Evolutionary conservation across 2,113 vertebrate species (phyloP), one percentile per base, ranked within the genome.

Genomic region (Malurus alboscapulatus): DNA sequence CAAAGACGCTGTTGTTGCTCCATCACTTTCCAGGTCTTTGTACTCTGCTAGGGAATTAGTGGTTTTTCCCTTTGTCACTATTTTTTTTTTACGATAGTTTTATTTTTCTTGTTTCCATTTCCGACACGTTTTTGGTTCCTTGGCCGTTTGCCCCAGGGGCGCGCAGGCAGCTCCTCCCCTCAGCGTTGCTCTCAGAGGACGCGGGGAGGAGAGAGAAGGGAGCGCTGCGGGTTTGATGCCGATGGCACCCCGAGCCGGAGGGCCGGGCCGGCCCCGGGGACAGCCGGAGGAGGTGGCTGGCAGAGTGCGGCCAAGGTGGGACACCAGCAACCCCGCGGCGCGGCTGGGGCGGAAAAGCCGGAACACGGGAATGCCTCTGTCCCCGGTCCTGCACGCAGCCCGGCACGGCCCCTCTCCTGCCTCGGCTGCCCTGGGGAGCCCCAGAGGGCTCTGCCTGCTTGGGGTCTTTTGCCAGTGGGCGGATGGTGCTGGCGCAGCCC

Each of bases 1-100:
- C 97, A 98, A 97, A 98, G 98, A 98, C 94, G 95, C 94, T 94
- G 87, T 95, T 91, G 96, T 96, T 85, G 88, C 97, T 96, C 97
- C 97, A 90, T 92, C 94, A 88, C 36, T 67, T 87, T 93, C 91
- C 95, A 93, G 97, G 82, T 95, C 95, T 95, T 94, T 65, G 92
- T 95, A 95, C 87, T 93, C 93, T 12, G 6, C 36, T 89, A 92
- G 93, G 91, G 89, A 91, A 78, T 94, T 92, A 53, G 92, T 78
- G 66, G 40, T 79, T 80, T 89, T 93, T 79, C 77, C 69, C 58
- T 86, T 93, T 78, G 72, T 93, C 82, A 55, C 84, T 42, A 16
- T 80, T 78, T 47, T 71, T 84, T 86, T 85, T 59, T 54, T 18
- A 53, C 6, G 30, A 19, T 67, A 24, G n/a, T 47, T 62, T 54